These are phyloP conservation scores for Microcebus griseorufus DNA, from an alignment of 2,113 vertebrate genomes.

Conservation along the genomic window DNA sequence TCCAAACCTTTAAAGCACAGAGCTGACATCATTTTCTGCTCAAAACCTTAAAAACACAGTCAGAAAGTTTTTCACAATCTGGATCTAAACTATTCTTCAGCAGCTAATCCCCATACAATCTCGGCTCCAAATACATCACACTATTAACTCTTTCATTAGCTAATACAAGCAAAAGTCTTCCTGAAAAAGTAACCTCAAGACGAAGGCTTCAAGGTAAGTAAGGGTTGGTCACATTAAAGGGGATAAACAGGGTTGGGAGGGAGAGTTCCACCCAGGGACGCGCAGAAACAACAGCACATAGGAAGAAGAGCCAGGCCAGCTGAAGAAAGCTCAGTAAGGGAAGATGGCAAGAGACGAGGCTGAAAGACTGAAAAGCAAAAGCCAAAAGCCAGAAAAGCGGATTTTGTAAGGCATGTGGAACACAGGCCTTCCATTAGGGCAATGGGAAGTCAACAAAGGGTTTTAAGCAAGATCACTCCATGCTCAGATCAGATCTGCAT, in stretches of 20 bases:
- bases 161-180: neutral
- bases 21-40: neutral
- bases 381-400: neutral
- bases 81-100: neutral
- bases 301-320: neutral
- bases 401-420: neutral
- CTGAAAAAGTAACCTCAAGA: neutral
- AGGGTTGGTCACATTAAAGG: neutral
- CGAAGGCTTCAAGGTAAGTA: neutral
- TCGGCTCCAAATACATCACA: neutral
- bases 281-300: neutral
- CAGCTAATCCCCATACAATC: neutral
- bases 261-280: neutral
- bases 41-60: neutral
- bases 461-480: neutral
- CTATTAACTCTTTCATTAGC: neutral
- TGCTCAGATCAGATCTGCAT: neutral
- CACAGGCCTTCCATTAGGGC: neutral
- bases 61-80: neutral
- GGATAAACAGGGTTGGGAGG: neutral
- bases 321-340: neutral
- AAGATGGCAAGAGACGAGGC: neutral
- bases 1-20: neutral
- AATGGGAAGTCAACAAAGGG: neutral
- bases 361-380: neutral